These are phyloP conservation scores for Cyanocitta stelleri DNA, from an alignment of 2,113 vertebrate species.

Conservation along the genomic window DNA sequence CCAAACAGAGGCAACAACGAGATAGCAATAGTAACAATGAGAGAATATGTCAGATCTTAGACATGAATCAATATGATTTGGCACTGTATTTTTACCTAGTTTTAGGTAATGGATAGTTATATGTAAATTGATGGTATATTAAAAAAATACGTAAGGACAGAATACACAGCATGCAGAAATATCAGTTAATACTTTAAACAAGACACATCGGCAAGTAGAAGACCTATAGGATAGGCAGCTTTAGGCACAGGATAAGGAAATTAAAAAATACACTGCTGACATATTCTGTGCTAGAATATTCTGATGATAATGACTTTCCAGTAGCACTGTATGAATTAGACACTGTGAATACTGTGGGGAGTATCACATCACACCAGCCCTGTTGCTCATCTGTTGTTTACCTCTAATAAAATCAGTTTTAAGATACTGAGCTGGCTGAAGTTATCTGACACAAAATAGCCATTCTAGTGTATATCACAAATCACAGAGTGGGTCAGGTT, in stretches of 20 bases:
- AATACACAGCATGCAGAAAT: neutral
- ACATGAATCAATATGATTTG: neutral
- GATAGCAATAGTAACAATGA: neutral
- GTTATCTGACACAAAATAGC: neutral
- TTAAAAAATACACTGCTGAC: neutral
- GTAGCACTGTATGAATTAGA: neutral
- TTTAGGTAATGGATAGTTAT: neutral
- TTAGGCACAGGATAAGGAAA: neutral
- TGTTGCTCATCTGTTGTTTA: neutral
- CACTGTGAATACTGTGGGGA: neutral
- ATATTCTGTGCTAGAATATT: neutral
- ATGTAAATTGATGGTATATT: neutral
- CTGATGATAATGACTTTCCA: neutral
- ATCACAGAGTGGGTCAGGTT: too few relatives aligned
- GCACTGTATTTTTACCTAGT: neutral
- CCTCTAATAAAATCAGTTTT: neutral
- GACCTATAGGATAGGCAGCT: neutral
- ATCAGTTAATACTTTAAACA: neutral
- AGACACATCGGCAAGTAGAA: neutral
- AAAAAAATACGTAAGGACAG: neutral
- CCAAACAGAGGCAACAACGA: neutral
- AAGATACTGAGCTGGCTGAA: neutral
- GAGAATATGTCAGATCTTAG: neutral
- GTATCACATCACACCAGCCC: neutral
- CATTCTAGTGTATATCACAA: neutral